Evolutionary conservation across 1,140 invertebrate genomes (phyloP).

Genomic region (Phortica variegata): DNA sequence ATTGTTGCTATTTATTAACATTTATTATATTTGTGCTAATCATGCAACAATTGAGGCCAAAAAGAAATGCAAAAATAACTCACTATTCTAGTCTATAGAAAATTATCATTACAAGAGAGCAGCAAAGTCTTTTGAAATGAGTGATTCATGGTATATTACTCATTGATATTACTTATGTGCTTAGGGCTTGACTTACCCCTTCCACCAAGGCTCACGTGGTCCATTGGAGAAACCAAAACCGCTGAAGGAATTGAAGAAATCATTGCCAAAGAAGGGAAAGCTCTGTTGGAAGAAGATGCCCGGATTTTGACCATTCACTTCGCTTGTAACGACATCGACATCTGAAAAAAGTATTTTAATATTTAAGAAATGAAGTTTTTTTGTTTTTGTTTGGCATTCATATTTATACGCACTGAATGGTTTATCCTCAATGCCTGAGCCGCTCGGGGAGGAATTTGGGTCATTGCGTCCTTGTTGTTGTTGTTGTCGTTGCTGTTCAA

Average conservation of each 20-base stretch:
- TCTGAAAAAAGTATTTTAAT: conserved; percentile 16
- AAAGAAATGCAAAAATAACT: no score
- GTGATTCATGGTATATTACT: no score
- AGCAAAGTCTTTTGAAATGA: no score
- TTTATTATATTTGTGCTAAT: no score
- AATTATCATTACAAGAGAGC: no score
- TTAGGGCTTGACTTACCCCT: conserved; percentile 61
- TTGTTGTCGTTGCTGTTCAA: conserved; percentile 34
- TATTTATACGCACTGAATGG: conserved; percentile 41
- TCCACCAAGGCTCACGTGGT: conserved; percentile 56
- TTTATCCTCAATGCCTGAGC: conserved; percentile 27
- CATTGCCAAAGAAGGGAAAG: conserved; percentile 53
- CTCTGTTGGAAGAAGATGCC: conserved; percentile 49
- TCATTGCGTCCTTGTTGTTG: conserved; percentile 25
- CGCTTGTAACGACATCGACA: conserved; percentile 41
- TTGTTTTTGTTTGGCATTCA: neutral
- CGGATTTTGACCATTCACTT: conserved; percentile 43
- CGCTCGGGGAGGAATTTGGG: conserved; percentile 8
- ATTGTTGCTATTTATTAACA: no score
- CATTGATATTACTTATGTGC: no score
- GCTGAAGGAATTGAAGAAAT: conserved; percentile 49
- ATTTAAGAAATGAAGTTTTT: neutral
- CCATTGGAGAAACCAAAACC: conserved; percentile 40
- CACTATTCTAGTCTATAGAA: no score
- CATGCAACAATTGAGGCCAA: no score